phyloP scores from a whole-genome alignment of 2,888 invertebrate genomes.

The Agrotis segetum region DNA sequence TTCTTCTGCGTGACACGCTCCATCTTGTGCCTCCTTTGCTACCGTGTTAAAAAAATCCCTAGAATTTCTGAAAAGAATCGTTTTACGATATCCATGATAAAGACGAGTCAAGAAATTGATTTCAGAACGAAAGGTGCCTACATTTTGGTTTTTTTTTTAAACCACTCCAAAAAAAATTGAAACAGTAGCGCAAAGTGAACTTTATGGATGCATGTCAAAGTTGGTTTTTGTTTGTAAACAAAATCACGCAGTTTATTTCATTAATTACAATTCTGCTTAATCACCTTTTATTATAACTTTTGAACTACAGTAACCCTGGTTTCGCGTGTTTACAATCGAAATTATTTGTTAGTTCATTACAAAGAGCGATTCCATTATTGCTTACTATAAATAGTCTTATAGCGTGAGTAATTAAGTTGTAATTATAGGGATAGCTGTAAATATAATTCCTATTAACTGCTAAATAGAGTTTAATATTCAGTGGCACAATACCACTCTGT shows the following conservation, averaged over 20 bases:
- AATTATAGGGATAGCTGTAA: constrained; percentile 29
- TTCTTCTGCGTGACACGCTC: no score
- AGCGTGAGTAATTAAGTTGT: constrained; percentile 18
- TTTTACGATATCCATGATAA: no score
- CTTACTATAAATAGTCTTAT: constrained; percentile 18
- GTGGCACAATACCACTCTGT: neutral
- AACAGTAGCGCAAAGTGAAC: neutral
- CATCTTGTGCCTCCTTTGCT: no score
- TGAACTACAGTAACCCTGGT: constrained; percentile 33
- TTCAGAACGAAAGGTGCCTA: neutral
- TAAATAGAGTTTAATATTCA: neutral
- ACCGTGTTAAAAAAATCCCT: no score
- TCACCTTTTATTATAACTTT: constrained; percentile 4
- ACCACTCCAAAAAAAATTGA: neutral
- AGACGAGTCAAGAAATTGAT: neutral
- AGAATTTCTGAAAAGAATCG: no score
- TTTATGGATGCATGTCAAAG: neutral
- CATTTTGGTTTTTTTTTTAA: no score
- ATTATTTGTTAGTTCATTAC: constrained; percentile 33
- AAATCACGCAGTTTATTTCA: neutral
- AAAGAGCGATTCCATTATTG: constrained; percentile 17
- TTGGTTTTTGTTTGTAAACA: neutral
- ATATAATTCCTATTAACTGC: neutral
- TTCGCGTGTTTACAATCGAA: constrained; percentile 47
- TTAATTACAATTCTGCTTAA: constrained; percentile 4